These are phyloP conservation scores for Drosophila bipectinata DNA, from an alignment of 1,140 invertebrate species.

Conservation along the genomic window DNA sequence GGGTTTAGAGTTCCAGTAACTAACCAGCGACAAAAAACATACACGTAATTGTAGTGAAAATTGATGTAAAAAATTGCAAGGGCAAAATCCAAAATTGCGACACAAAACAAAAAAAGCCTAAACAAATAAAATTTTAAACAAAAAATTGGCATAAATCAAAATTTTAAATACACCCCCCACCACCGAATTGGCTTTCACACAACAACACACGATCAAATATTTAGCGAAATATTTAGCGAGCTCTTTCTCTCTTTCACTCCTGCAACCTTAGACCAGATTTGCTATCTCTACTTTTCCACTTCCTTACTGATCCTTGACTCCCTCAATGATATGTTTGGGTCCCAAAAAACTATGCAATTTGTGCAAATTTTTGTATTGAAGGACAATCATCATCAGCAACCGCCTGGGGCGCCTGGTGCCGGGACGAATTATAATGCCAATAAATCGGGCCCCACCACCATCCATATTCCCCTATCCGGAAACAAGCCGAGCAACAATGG, in stretches of 20 bases:
- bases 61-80: slow-evolving; percentile 57
- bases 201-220: slow-evolving; percentile 9
- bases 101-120: slow-evolving; percentile 21
- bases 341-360: slow-evolving; percentile 41
- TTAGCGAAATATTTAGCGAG: slow-evolving; percentile 35
- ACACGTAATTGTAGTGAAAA: slow-evolving; percentile 54
- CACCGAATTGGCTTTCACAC: slow-evolving; percentile 48
- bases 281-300: slow-evolving; percentile 35
- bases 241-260: slow-evolving; percentile 29
- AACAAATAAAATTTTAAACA: slow-evolving; percentile 50
- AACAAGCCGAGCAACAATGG: slow-evolving; percentile 87
- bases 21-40: slow-evolving; percentile 48
- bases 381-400: slow-evolving; percentile 74
- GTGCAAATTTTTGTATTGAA: slow-evolving; percentile 70
- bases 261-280: slow-evolving; percentile 30
- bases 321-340: slow-evolving; percentile 15
- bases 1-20: slow-evolving; percentile 62
- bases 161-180: slow-evolving; percentile 18
- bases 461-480: slow-evolving; percentile 85
- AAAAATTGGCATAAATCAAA: slow-evolving; percentile 59
- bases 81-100: slow-evolving; percentile 44
- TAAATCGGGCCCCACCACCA: slow-evolving; percentile 62
- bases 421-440: slow-evolving; percentile 68
- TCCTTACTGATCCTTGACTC: slow-evolving; percentile 8
- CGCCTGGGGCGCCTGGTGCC: slow-evolving; percentile 28